phyloP scores from a whole-genome alignment of 2,888 invertebrate genomes.

The Sarcophaga caerulescens region DNA sequence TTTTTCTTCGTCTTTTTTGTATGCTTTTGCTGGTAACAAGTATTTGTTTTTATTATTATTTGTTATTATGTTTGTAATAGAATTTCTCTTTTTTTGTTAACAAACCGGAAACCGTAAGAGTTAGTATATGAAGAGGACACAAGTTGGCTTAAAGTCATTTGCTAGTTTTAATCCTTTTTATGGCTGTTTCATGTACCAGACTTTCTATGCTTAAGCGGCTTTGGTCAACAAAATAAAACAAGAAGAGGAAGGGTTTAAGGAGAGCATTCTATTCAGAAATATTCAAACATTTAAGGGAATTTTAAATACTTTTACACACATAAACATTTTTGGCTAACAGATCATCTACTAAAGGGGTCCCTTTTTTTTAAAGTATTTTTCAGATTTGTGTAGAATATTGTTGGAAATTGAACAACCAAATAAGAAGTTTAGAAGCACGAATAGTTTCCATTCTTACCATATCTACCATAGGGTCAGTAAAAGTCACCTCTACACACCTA shows the following conservation, averaged over 20 bases:
- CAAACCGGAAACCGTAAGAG: constrained; percentile 17
- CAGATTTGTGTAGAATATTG: neutral
- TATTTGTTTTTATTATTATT: neutral
- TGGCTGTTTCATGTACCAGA: constrained; percentile 45
- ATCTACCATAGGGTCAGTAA: too few species aligned
- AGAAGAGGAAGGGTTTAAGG: constrained; percentile 13
- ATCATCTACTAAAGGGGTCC: neutral
- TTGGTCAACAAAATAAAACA: constrained; percentile 38
- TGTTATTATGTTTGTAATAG: too few species aligned
- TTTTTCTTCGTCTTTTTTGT: neutral
- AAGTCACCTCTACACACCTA: too few species aligned
- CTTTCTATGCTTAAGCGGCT: constrained; percentile 40
- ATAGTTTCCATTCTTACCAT: too few species aligned
- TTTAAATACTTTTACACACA: neutral
- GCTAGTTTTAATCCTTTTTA: constrained; percentile 54
- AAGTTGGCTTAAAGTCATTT: constrained; percentile 63
- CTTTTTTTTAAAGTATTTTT: neutral
- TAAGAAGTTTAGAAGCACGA: too few species aligned
- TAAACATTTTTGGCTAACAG: constrained; percentile 10
- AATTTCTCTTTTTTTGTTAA: constrained; percentile 9
- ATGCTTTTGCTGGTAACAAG: too few species aligned
- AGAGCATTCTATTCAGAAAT: neutral
- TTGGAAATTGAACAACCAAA: too few species aligned
- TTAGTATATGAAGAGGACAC: constrained; percentile 42
- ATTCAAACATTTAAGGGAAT: too few species aligned